Evolutionary conservation across 2,888 invertebrate species (phyloP), one percentile per base, ranked within the genome.

Genomic region (Chouioia cunea): DNA sequence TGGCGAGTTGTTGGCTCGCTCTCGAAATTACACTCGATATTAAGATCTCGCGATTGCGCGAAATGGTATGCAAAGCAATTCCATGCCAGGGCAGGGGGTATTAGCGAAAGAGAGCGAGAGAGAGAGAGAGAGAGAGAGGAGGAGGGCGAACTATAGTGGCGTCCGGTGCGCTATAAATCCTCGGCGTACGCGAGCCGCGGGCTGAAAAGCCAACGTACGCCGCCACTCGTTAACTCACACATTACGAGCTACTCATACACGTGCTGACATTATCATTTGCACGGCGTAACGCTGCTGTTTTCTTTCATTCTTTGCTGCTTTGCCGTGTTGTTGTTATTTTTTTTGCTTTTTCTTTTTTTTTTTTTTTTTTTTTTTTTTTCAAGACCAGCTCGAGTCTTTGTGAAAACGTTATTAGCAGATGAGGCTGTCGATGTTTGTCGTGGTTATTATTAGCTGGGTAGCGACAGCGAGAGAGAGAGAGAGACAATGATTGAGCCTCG

Each of bases 11-110:
- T 71, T 72, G 66, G 65, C 36, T 18, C 52, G 68, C 62, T 18
- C 36, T 48, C 60, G 60, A 66, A 84, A 84, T 84, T 84, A 82
- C 82, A 77, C 79, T 78, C 79, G 83, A 83, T 85, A 85, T 85
- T 85, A 85, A 85, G 84, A 85, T 85, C 81, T 80, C 76, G 79
- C 81, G 85, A 84, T 83, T 82, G 80, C 79, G 81, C 79, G 81
- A 83, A 85, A 85, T 82, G 79, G 77, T 82, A 84, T 84, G 85
- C 84, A 83, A 84, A 84, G 80, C 81, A 80, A 84, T 84, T 82
- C 82, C 79, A 6, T 27, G 27, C 15, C 47, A 48, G 43, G 22
- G 36, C 54, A 15, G 44, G 54, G n/a, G 43, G 63, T 22, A 64
- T 54, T 66, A 58, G 8, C 23, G 27, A 27, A 27, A 27, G 27